Base-by-base conservation (phyloP, 2,888 invertebrate species). In the Ectemnius cavifrons region DNA sequence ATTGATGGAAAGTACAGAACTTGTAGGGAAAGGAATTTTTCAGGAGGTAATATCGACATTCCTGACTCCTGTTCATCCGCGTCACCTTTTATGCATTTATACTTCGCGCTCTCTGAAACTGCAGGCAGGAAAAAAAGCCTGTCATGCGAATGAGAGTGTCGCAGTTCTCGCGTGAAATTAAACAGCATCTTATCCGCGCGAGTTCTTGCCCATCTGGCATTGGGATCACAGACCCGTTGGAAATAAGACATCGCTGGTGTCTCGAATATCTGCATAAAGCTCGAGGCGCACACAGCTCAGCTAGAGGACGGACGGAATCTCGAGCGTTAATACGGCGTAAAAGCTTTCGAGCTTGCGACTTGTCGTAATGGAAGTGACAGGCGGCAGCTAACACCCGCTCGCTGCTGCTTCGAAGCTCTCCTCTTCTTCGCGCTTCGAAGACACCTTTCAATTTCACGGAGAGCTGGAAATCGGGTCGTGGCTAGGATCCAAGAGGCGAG, bases 321-420 rank as follows among this genome's bases (percentile, higher is more conserved):
- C 11, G 37, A 11, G 37, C 69, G 79, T 80, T 83, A 82, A 84
- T 82, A 79, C 81, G 70, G 77, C 74, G 78, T 81, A 79, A 84
- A 82, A 86, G 84, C 81, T 77, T 82, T 75, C 73, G 66, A 63
- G 75, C 66, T 75, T 28, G 65, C 62, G 69, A 71, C 62, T 68
- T 28, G 77, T 59, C 68, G 61, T 74, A 69, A 72, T 74, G 71
- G 75, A 74, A 65, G 63, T 47, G 72, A 72, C 71, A 37, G 37
- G 8, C 37, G 11, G 37, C 37, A 37, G 37, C 37, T 8, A 11
- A 6, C 37, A 8, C 37, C 11, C 63, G 68, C 49, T 75, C 62
- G 47, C 46, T 23, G 23, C 23, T 23, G 23, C 23, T 23, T 23
- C 23, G 23, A 23, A 23, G 23, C 23, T 23, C 65, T 64, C 65